These are phyloP conservation scores for Hippocampus zosterae DNA, from an alignment of 2,113 vertebrate species.

Conservation along the genomic window DNA sequence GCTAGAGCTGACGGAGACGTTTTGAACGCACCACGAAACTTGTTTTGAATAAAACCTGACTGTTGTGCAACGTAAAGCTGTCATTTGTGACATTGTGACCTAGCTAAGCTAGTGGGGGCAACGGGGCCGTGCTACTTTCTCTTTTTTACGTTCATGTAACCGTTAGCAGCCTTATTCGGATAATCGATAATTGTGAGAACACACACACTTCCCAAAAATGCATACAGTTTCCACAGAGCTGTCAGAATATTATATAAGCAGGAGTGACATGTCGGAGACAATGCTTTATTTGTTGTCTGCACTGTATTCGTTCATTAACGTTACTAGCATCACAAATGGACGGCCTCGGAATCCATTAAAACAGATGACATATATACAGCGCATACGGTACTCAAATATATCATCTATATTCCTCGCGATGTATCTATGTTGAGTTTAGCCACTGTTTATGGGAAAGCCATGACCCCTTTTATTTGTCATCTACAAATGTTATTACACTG, in stretches of 20 bases:
- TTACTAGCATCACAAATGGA: not conserved
- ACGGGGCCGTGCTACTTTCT: conserved; percentile 23
- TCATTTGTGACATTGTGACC: conserved; percentile 40
- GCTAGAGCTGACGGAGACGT: not conserved
- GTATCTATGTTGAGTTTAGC: not conserved
- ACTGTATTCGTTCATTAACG: not conserved
- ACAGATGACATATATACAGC: not conserved
- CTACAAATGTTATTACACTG: not conserved
- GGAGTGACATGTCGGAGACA: not conserved
- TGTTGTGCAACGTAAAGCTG: conserved; percentile 7
- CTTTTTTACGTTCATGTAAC: not conserved
- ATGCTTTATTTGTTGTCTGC: not conserved
- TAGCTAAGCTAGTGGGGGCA: conserved; percentile 35
- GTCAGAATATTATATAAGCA: not conserved
- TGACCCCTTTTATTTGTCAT: not conserved
- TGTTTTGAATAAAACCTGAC: not conserved
- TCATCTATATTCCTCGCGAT: not conserved
- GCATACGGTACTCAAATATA: not conserved
- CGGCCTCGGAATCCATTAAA: not conserved
- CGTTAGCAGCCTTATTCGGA: not conserved
- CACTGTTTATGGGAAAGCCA: not conserved
- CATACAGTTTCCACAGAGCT: not conserved
- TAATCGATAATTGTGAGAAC: not conserved
- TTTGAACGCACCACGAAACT: not conserved
- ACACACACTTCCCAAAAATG: not conserved